Evolutionary conservation across 2,113 vertebrate species (phyloP).

Genomic region (Sprattus sprattus): DNA sequence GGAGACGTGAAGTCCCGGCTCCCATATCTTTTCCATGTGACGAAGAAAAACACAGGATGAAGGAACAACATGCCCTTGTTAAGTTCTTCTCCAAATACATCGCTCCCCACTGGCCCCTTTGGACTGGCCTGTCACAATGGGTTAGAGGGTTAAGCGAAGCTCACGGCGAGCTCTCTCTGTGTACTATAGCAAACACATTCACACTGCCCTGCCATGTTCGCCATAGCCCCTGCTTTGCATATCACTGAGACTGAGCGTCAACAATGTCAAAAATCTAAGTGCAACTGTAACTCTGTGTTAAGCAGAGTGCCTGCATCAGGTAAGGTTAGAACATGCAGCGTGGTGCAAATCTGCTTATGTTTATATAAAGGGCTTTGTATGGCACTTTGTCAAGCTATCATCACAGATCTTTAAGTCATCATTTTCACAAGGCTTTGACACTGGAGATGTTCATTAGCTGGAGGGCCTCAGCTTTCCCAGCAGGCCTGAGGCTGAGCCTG

Average conservation of each 20-base stretch:
- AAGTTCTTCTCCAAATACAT: slow-evolving; percentile 66
- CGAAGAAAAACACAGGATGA: slow-evolving; percentile 27
- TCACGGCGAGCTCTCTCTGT: slow-evolving; percentile 57
- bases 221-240: not conserved
- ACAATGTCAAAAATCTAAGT: not conserved
- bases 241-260: not conserved
- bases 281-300: not conserved
- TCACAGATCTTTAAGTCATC: not conserved
- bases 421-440: not conserved
- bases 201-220: not conserved
- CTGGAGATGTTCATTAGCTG: not conserved
- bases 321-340: not conserved
- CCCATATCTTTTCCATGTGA: slow-evolving; percentile 20
- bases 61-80: slow-evolving; percentile 61
- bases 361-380: not conserved
- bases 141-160: slow-evolving; percentile 51
- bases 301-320: not conserved
- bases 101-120: slow-evolving; percentile 59
- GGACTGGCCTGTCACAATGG: slow-evolving; percentile 59
- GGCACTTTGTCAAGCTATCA: not conserved
- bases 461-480: not conserved
- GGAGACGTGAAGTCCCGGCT: not conserved
- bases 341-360: not conserved
- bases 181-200: not conserved
- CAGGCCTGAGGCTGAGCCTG: not conserved